Evolutionary conservation across 2,797 vertebrate genomes (phyloP), one percentile per base, ranked within the genome.

Genomic region (Falco cherrug): DNA sequence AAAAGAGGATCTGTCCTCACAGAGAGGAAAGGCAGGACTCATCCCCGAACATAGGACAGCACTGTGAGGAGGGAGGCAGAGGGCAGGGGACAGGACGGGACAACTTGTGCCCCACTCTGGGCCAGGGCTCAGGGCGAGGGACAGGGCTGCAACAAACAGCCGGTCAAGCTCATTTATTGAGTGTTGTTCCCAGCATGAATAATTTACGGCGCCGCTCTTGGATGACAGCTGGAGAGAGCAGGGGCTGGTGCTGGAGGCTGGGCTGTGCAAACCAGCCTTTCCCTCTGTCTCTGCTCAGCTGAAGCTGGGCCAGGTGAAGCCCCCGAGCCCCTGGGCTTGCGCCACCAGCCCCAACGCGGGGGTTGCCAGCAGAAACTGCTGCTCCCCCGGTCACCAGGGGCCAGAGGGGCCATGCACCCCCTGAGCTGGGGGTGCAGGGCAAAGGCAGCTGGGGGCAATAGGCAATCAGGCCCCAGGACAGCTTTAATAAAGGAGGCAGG

Each of bases 11-110:
- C 14, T 60, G 67, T 35, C 37, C 53, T 64, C 1, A 6, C 37
- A 18, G 37, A 31, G 63, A 18, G 24, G 41, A 39, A 31, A 6
- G 4, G 16, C 47, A 22, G 61, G 35, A 45, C 12, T 20, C 2
- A 9, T 18, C 16, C 22, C 33, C 1, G 8, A 31, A 12, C 22
- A 2, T 3, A 2, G 31, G 29, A 13, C 39, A 25, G 29, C 0
- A 1, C 11, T 8, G n/a, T 3, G 3, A 16, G 35, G 28, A 74
- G 37, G 20, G 22, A 24, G 26, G 50, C 4, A 9, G 43, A 70
- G 80, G 51, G 29, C 29, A 33, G 53, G 41, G 67, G 37, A 50
- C 11, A 3, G 78, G 45, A n/a, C 0, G 5, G 26, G 73, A 61
- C 37, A 39, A 11, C 6, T 16, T 10, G 16, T 73, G 54, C 37